Percentiles rank a stretch among this genome's conserved stretches.
phyloP scores from a whole-genome alignment of 2,797 vertebrate species.

The Taeniopygia guttata region DNA sequence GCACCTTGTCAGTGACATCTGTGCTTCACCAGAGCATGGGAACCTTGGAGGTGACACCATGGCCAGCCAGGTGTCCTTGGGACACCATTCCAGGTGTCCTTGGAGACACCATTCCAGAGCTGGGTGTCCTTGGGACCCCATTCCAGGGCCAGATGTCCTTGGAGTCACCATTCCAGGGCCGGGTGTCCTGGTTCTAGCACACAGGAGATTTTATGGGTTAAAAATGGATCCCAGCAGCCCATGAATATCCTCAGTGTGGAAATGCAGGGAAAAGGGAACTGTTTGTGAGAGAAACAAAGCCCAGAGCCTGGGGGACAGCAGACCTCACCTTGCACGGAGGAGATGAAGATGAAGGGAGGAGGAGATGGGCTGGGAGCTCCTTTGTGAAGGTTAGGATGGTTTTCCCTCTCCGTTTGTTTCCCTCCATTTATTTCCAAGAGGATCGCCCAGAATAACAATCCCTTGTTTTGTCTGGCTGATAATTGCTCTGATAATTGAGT shows the following conservation, averaged over 20 bases:
- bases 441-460: slow-evolving; percentile 7
- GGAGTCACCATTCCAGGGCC: not conserved
- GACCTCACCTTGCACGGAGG: not conserved
- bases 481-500: slow-evolving; percentile 8
- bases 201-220: not conserved
- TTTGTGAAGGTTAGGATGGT: not conserved
- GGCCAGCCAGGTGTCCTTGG: not conserved
- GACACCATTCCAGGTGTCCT: not conserved
- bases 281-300: not conserved
- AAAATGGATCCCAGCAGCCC: not conserved
- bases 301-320: not conserved
- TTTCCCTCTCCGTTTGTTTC: slow-evolving; percentile 3
- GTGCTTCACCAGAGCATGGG: not conserved
- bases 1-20: not conserved
- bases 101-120: no score
- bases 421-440: not conserved
- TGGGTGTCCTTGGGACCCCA: not conserved
- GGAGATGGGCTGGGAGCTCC: not conserved
- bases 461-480: slow-evolving; percentile 33
- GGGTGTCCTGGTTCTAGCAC: accelerated
- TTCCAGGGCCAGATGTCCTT: not conserved
- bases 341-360: not conserved
- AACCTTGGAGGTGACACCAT: accelerated
- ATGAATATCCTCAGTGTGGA: accelerated
- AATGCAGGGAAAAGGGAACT: accelerated